These are phyloP conservation scores for Gadopsis bispinosus DNA, from an alignment of 2,797 vertebrate genomes.

Conservation along the genomic window DNA sequence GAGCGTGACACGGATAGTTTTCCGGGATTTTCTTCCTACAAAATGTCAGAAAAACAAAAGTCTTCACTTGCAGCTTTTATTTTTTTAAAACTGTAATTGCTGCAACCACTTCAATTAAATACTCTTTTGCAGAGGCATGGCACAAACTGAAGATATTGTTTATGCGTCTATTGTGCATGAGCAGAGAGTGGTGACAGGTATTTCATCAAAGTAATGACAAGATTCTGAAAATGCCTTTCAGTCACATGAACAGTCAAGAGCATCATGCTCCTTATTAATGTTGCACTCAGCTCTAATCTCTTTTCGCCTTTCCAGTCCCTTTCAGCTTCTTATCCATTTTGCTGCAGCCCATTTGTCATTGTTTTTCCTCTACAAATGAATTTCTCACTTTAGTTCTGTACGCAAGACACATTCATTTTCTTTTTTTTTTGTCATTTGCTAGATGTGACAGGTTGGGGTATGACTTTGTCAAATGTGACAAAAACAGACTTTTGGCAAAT, in stretches of 20 bases:
- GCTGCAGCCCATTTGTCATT: conserved; percentile 63
- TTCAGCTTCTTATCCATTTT: conserved; percentile 46
- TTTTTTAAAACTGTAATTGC: background rate
- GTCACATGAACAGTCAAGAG: conserved; percentile 56
- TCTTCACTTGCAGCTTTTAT: background rate
- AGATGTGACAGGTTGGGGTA: conserved; percentile 10
- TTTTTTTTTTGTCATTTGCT: conserved; percentile 14
- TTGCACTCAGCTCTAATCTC: conserved; percentile 66
- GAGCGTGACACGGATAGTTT: background rate
- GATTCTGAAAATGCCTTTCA: conserved; percentile 63
- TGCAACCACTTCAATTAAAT: conserved; percentile 14
- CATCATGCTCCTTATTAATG: conserved; percentile 70
- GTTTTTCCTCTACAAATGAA: conserved; percentile 42
- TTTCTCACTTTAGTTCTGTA: conserved; percentile 33
- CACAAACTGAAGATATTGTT: conserved; percentile 28
- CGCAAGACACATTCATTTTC: conserved; percentile 22
- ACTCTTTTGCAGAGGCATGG: conserved; percentile 5
- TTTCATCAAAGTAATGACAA: conserved; percentile 69
- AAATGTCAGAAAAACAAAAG: background rate
- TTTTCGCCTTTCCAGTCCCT: conserved; percentile 53
- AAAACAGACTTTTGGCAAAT: conserved; percentile 19
- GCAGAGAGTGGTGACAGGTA: conserved; percentile 56
- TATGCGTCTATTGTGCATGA: conserved; percentile 35
- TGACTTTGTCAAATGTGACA: conserved; percentile 32
- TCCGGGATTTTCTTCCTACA: background rate